Conservation (phyloP, 2,888 invertebrate species). For the Synergus itoensis region DNA sequence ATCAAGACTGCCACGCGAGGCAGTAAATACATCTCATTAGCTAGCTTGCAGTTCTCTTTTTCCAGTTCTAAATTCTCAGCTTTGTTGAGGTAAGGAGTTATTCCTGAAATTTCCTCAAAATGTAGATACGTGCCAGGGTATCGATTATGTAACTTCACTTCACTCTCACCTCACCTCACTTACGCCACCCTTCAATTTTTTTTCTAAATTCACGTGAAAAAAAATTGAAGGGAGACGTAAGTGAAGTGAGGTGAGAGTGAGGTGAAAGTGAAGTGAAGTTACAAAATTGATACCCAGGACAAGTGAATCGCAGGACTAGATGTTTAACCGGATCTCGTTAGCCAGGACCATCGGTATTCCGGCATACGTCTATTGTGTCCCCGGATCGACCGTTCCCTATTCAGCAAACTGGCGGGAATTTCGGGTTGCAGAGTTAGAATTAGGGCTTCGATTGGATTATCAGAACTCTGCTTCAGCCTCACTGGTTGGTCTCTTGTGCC, state of each 20-base stretch:
- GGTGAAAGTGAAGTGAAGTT: too few relatives aligned
- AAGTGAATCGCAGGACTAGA: background rate
- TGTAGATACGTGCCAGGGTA: background rate
- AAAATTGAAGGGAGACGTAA: too few relatives aligned
- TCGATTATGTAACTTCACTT: too few relatives aligned
- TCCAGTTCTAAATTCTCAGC: background rate
- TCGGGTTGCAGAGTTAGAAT: constrained; percentile 76
- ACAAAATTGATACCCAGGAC: too few relatives aligned
- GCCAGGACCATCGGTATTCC: constrained; percentile 56
- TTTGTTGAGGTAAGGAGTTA: constrained; percentile 11
- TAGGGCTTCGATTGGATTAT: constrained; percentile 78
- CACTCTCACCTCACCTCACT: too few relatives aligned
- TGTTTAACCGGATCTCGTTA: constrained; percentile 67
- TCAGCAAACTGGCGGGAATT: constrained; percentile 77
- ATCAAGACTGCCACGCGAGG: constrained; percentile 61
- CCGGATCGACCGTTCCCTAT: constrained; percentile 69
- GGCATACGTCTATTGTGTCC: constrained; percentile 68
- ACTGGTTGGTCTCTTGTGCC: constrained; percentile 63
- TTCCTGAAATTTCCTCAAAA: background rate
- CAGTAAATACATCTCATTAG: constrained; percentile 14
- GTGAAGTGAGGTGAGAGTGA: too few relatives aligned
- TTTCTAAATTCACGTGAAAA: too few relatives aligned
- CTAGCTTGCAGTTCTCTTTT: background rate
- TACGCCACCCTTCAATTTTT: too few relatives aligned
- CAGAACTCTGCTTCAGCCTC: constrained; percentile 60